Evolutionary conservation across 2,113 vertebrate species (phyloP).

Genomic region (Ctenodactylus gundi): DNA sequence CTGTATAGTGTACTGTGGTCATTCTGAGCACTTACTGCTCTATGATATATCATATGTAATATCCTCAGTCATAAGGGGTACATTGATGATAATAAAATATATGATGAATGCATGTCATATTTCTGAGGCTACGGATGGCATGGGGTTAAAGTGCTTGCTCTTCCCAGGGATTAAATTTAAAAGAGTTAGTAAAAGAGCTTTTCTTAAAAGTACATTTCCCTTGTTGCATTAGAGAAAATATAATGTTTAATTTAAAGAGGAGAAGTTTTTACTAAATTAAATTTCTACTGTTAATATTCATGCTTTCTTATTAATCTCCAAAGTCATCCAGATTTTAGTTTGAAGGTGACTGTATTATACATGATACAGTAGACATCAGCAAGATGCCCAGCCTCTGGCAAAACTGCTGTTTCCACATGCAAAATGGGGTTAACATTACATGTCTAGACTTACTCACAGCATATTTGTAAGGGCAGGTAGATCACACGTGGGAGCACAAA

Average conservation of each 20-base stretch:
- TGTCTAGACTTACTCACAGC: background rate
- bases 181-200: background rate
- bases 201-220: background rate
- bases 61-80: background rate
- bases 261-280: background rate
- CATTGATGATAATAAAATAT: background rate
- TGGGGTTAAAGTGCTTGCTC: background rate
- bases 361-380: background rate
- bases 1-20: background rate
- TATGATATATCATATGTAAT: background rate
- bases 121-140: constrained; percentile 7
- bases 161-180: background rate
- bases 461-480: background rate
- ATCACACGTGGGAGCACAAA: background rate
- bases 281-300: background rate
- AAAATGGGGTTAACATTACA: background rate
- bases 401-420: background rate
- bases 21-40: background rate
- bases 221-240: background rate
- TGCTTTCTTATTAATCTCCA: background rate
- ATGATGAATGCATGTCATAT: background rate
- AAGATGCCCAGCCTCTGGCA: background rate
- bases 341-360: background rate
- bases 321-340: background rate
- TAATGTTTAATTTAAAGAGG: background rate